Percentiles rank a stretch among this genome's conserved stretches.
These are phyloP conservation scores for Zoanthus sociatus DNA, from an alignment of 92 coral and sea anemone species.

Conservation along the genomic window DNA sequence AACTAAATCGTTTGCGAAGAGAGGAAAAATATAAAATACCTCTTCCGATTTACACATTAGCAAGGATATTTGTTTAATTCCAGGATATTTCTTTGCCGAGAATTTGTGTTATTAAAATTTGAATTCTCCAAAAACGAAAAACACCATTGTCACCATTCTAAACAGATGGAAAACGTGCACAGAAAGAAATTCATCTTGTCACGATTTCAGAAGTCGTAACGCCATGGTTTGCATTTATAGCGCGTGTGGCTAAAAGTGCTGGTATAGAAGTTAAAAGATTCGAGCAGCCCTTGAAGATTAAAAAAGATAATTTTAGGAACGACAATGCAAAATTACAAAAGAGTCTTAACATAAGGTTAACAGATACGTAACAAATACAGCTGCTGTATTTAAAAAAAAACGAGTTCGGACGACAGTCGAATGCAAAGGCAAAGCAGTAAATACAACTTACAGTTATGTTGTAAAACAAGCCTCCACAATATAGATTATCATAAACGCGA, in stretches of 20 bases:
- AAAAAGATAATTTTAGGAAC: not conserved
- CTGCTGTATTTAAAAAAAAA: not conserved
- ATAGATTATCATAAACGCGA: not conserved
- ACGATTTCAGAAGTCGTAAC: constrained; percentile 36
- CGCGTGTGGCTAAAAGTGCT: not conserved
- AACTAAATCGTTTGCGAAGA: not conserved
- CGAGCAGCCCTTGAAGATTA: not conserved
- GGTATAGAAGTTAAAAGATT: not conserved
- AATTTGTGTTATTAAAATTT: constrained; percentile 6
- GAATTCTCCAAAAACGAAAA: constrained; percentile 38
- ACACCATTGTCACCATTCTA: not conserved
- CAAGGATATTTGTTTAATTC: not conserved
- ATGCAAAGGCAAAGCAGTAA: not conserved
- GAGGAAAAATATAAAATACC: not conserved
- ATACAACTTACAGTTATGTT: not conserved
- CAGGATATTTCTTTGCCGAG: constrained; percentile 7
- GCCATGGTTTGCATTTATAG: not conserved
- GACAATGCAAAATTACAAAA: not conserved
- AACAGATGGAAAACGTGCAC: not conserved
- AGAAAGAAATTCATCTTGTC: constrained; percentile 13
- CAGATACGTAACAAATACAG: not conserved
- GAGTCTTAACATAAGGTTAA: not conserved
- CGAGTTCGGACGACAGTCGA: too few relatives aligned
- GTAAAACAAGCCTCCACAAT: not conserved
- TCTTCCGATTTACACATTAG: constrained; percentile 28